phyloP scores from a whole-genome alignment of 2,888 invertebrate genomes.

The Euspilapteryx auroguttella region DNA sequence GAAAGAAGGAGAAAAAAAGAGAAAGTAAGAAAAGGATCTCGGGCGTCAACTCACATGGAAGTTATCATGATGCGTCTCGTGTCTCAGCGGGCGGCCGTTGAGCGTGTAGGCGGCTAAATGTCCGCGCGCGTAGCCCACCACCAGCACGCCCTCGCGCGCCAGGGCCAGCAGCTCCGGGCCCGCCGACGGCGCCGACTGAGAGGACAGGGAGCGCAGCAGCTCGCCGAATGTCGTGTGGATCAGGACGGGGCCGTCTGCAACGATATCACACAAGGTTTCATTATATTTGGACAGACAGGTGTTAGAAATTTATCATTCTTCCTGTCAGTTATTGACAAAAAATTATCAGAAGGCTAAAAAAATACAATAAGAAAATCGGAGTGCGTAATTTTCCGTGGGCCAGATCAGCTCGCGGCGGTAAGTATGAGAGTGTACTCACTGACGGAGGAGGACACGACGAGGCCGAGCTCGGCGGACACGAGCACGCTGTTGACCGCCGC shows the following conservation, averaged over 20 bases:
- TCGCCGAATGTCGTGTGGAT: conserved; percentile 99
- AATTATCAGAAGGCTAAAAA: too few species aligned
- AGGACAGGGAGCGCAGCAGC: conserved; percentile 87
- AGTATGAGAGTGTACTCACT: conserved; percentile 54
- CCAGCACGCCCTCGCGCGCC: conserved; percentile 94
- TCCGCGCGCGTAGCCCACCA: conserved; percentile 90
- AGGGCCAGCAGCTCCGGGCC: conserved; percentile 88
- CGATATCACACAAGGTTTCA: too few species aligned
- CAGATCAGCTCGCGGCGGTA: too few species aligned
- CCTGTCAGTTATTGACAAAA: too few species aligned
- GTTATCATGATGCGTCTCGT: conserved; percentile 92
- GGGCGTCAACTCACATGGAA: conserved; percentile 74
- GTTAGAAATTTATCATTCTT: too few species aligned
- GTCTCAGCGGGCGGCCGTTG: conserved; percentile 86
- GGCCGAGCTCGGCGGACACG: conserved; percentile 96
- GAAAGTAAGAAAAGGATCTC: too few species aligned
- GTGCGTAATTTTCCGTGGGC: too few species aligned
- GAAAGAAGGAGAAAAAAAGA: too few species aligned
- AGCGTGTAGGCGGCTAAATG: conserved; percentile 93
- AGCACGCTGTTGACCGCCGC: conserved; percentile 93
- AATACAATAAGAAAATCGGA: too few species aligned
- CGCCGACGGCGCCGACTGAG: conserved; percentile 65
- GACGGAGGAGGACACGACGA: conserved; percentile 92
- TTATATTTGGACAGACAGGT: too few species aligned
- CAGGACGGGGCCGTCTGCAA: conserved; percentile 92